Conservation (phyloP, 1,140 invertebrate genomes). For the Tenebrio molitor region DNA sequence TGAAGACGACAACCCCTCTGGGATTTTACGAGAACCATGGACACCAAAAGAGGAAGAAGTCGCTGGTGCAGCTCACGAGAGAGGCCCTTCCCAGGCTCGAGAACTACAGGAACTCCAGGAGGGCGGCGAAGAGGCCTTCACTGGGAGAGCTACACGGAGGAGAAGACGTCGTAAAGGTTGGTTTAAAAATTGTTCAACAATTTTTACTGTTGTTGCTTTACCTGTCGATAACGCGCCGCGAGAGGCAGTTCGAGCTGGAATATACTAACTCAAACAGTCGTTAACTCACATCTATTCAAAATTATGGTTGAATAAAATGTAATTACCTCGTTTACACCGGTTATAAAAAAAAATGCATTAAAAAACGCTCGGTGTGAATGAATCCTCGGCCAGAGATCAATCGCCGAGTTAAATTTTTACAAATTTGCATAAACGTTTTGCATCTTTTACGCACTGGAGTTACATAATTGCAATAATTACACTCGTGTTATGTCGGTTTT, state of each 20-base stretch:
- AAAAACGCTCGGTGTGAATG: too few relatives aligned
- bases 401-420: too few relatives aligned
- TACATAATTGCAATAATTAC: too few relatives aligned
- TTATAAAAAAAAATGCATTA: too few relatives aligned
- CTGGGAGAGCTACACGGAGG: slow-evolving; percentile 79
- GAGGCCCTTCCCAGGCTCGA: slow-evolving; percentile 90
- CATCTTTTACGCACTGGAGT: too few relatives aligned
- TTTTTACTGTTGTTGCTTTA: not conserved
- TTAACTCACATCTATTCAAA: too few relatives aligned
- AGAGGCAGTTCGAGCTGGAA: slow-evolving; percentile 25
- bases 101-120: slow-evolving; percentile 88
- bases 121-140: slow-evolving; percentile 79
- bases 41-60: slow-evolving; percentile 65
- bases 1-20: slow-evolving; percentile 1
- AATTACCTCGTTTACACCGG: too few relatives aligned
- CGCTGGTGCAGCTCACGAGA: slow-evolving; percentile 73
- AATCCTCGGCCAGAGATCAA: too few relatives aligned
- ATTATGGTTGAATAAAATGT: too few relatives aligned
- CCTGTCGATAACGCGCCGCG: slow-evolving; percentile 11
- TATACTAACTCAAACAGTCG: slow-evolving; percentile 28
- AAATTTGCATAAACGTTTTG: too few relatives aligned
- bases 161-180: slow-evolving; percentile 69
- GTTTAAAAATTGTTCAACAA: slow-evolving; percentile 9
- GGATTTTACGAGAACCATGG: not conserved
- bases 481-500: too few relatives aligned